Conservation (phyloP, 2,797 vertebrate species). For the Malurus leucopterus region DNA sequence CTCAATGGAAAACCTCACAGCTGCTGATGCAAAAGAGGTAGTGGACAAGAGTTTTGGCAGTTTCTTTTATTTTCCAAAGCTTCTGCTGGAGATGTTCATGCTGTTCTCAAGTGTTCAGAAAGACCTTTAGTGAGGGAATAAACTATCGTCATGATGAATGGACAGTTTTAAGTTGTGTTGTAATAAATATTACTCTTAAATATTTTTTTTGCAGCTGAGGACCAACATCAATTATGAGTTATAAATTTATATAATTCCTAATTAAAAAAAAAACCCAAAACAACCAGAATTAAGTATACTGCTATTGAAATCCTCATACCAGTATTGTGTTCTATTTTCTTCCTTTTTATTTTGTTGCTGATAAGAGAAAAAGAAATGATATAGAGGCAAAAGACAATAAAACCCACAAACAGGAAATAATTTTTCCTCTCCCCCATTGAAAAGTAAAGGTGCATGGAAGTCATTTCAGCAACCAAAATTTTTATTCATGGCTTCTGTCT, state of each 20-base stretch:
- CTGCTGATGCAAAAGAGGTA: not conserved
- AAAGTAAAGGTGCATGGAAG: not conserved
- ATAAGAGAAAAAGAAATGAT: not conserved
- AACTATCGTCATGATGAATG: not conserved
- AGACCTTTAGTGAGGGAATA: not conserved
- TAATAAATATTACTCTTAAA: not conserved
- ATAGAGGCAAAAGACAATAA: not conserved
- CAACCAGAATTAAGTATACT: not conserved
- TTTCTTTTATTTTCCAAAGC: not conserved
- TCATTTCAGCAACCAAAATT: not conserved
- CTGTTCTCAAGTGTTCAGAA: not conserved
- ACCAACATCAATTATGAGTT: not conserved
- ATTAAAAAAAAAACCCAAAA: not conserved
- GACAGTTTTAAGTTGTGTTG: not conserved
- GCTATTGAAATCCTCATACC: not conserved
- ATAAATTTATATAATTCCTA: not conserved
- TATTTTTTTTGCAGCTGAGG: not conserved
- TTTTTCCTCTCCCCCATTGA: accelerated
- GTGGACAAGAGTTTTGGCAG: not conserved
- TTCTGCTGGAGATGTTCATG: not conserved
- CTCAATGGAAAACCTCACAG: not conserved
- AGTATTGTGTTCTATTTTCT: not conserved
- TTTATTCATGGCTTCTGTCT: not conserved
- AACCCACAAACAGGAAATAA: not conserved
- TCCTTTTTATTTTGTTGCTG: not conserved